Evolutionary conservation across 2,113 vertebrate genomes (phyloP), one percentile per base, ranked within the genome.

Genomic region (Poeciliopsis prolifica): DNA sequence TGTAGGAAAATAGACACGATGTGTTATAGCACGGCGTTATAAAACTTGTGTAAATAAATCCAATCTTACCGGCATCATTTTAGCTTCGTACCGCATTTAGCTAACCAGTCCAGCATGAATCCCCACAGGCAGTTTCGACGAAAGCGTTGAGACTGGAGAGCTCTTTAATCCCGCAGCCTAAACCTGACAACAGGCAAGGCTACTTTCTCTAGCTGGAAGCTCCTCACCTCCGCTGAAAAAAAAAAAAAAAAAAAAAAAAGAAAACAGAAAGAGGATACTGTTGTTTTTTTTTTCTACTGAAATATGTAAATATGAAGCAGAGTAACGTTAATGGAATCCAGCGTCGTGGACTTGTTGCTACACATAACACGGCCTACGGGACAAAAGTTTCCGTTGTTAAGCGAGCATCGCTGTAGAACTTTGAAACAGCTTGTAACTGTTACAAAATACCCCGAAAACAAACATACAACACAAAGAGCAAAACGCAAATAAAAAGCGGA

Each of bases 31-130:
- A 73, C 26, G 64, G 14, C 12, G 48, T 35, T 12, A 28, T 28
- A 3, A 71, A 83, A 86, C 65, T 65, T 74, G n/a, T 28, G 65
- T 35, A 13, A 70, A 79, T 60, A 61, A 82, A 80, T 62, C 15
- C 7, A 19, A 75, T 91, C 97, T 97, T 85, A 98, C 97, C 96
- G 97, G 97, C 97, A 98, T 97, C 97, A 98, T 97, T 79, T 95
- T 97, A 92, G 95, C 94, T 87, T 95, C 95, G 95, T 96, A 96
- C 88, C 96, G 95, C 96, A 97, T 97, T 93, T 93, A 94, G 89
- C 80, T 88, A 79, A 91, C 75, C 77, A 63, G 33, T 72, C 67
- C 82, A 68, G 79, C 79, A 90, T 76, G 88, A 85, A 90, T 87
- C 79, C 83, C 72, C 72, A 28, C 80, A 14, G 87, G 79, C 67